Base-by-base conservation (phyloP, 1,140 invertebrate genomes). In the Nebria ingens region DNA sequence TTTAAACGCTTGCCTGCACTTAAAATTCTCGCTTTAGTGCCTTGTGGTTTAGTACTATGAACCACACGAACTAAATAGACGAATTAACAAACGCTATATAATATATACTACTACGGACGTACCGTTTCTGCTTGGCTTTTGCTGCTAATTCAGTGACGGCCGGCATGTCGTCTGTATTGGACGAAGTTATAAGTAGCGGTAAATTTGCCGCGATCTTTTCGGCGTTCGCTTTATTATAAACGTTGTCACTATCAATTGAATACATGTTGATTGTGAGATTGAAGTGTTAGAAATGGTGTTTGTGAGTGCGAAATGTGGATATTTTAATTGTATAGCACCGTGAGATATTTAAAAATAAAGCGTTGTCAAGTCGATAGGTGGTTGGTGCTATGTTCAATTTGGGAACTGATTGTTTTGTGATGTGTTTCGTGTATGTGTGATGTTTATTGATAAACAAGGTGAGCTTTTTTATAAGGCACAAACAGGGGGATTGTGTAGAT, bases 391-490 rank as follows among this genome's bases (percentile, higher is more conserved):
- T 4, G 40, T 17, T 6, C 40, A 12, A 45, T 45, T 45, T 45
- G 3, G 17, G 17, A 17, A 17, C 40, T 45, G 40, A 12, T 45
- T 45, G 25, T 29, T 17, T 45, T 45, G 40, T 9, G 40, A 45
- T 45, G 40, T 45, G 40, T 45, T 45, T 45, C 17, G n/a, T 17
- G 15, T 17, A 11, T 45, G 40, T 45, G 40, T 45, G 40, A 45
- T 45, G 40, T 45, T 45, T 45, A 45, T 45, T 45, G 40, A 45
- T 45, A 45, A 45, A 12, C 40, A 45, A 45, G 40, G 40, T 45
- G 40, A 45, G 40, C n/a, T n/a, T n/a, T n/a, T n/a, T n/a, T n/a
- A n/a, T n/a, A n/a, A n/a, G n/a, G n/a, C n/a, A n/a, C n/a, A n/a
- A n/a, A n/a, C n/a, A n/a, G n/a, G n/a, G n/a, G n/a, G n/a, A n/a